Evolutionary conservation across 2,888 invertebrate species (phyloP), one percentile per base, ranked within the genome.

Genomic region (Aproaerema taeniolella): DNA sequence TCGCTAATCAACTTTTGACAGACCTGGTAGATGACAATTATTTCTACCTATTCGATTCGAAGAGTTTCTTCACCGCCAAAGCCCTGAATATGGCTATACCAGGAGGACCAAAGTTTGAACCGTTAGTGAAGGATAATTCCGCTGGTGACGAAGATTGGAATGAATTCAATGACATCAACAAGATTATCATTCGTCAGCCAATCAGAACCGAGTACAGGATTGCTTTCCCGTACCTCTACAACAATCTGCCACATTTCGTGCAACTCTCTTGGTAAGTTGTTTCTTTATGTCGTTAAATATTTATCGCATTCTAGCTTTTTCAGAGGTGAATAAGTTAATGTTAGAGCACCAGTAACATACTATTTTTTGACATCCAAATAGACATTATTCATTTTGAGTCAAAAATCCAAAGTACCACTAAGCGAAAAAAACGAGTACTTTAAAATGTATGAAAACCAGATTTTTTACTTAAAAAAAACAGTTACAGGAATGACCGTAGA

Each of bases 61-160:
- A 99, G 82, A 99, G 99, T 62, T 99, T 99, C 82, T 99, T 99
- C 79, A 99, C 99, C 1, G 99, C 99, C 0, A 99, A 99, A 79
- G 99, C 99, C 2, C 82, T 99, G 39, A 99, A 99, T 70, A 97
- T 99, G 95, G 99, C 99, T 1, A 99, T 99, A 61, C 99, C 99
- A 7, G 99, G 99, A 39, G 99, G 99, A 0, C 99, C 99, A 0
- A 99, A 99, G 79, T 99, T 99, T 86, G 99, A 99, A 74, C 99
- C 99, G 0, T 86, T 99, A 3, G 97, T 99, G 11, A 99, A 99
- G 67, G 99, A 99, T 76, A 95, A 96, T 59, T 97, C 97, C 62
- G 93, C 96, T 38, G 96, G 96, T 1, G 99, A 99, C 86, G 99
- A 99, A 85, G 99, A 99, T 75, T 99, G 99, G 99, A 99, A 99